Conservation (phyloP, 2,888 invertebrate genomes). For the Idaea dimidiata region DNA sequence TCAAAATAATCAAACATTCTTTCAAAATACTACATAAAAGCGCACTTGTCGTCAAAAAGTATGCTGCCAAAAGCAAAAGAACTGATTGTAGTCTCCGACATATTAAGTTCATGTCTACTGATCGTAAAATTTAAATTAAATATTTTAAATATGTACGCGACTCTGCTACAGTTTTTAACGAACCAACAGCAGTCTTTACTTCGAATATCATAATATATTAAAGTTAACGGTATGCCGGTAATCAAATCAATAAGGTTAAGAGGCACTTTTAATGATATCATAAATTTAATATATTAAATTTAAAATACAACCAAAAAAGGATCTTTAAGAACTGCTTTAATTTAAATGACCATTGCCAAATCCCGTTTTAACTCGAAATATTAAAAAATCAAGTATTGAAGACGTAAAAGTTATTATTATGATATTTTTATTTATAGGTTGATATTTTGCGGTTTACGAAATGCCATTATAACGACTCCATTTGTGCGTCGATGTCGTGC, state of each 20-base stretch:
- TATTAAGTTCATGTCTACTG: slow-evolving; percentile 17
- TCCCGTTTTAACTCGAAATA: slow-evolving; percentile 30
- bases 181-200: not conserved
- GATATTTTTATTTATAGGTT: slow-evolving; percentile 9
- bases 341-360: slow-evolving; percentile 25
- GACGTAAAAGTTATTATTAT: slow-evolving; percentile 37
- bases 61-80: not conserved
- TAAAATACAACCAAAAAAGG: slow-evolving; percentile 30
- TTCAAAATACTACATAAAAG: too few relatives aligned
- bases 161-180: not conserved
- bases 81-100: not conserved
- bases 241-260: slow-evolving; percentile 40
- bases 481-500: slow-evolving; percentile 16
- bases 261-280: slow-evolving; percentile 34
- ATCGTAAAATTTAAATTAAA: slow-evolving; percentile 15
- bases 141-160: not conserved
- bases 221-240: slow-evolving; percentile 28
- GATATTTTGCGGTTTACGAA: not conserved
- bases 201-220: slow-evolving; percentile 11
- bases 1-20: too few relatives aligned
- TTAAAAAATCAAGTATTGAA: slow-evolving; percentile 22
- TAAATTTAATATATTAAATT: slow-evolving; percentile 31
- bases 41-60: not conserved
- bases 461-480: slow-evolving; percentile 30
- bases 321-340: slow-evolving; percentile 35